Conservation (phyloP, 2,888 invertebrate species). For the Brenthis hecate region DNA sequence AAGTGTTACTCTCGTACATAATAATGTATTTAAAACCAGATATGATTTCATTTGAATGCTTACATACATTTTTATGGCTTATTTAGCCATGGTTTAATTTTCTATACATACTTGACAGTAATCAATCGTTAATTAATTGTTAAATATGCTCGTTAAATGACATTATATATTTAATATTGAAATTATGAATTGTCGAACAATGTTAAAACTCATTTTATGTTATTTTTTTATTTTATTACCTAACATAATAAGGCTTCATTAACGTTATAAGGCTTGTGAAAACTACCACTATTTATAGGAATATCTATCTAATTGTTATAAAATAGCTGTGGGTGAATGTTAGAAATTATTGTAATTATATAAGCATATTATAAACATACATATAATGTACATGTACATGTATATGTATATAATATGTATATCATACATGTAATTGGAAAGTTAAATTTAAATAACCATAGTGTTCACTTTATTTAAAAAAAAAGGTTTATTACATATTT, state of each 20-base stretch:
- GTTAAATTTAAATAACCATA: too few species aligned
- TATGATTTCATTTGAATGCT: background rate
- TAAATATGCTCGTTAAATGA: too few species aligned
- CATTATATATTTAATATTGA: too few species aligned
- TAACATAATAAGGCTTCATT: background rate
- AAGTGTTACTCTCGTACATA: background rate
- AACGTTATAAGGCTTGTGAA: slow-evolving; percentile 6
- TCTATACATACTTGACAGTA: too few species aligned
- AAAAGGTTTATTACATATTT: too few species aligned
- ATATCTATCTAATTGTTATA: background rate
- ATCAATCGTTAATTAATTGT: too few species aligned
- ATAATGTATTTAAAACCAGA: slow-evolving; percentile 1
- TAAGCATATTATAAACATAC: background rate
- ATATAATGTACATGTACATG: too few species aligned
- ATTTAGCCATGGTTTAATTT: too few species aligned
- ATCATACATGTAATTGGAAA: too few species aligned
- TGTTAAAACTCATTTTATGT: background rate
- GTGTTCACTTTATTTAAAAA: too few species aligned
- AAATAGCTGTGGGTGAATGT: background rate
- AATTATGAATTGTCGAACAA: background rate
- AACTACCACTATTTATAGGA: background rate
- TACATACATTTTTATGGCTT: too few species aligned
- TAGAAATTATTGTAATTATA: background rate
- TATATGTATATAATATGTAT: too few species aligned
- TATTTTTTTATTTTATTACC: slow-evolving; percentile 8